A percentile compares a stretch with the other conserved stretches of the same genome.
These are phyloP conservation scores for Sebastolobus altivelis DNA, from an alignment of 2,797 vertebrate species.

Conservation along the genomic window DNA sequence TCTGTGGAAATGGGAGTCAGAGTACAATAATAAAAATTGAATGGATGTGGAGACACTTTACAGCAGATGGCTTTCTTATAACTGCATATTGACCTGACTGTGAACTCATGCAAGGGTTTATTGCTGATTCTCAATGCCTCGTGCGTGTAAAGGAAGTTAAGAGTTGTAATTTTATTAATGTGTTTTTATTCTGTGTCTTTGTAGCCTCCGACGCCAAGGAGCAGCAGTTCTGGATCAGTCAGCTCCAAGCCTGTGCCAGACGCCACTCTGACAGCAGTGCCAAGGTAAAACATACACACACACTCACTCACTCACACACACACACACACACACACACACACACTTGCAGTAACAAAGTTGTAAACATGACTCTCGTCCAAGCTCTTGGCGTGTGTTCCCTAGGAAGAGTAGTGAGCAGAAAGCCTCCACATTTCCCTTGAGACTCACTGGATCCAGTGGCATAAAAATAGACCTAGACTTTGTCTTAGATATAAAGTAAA, in stretches of 20 bases:
- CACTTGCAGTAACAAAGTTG: background rate
- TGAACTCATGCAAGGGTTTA: slow-evolving; percentile 24
- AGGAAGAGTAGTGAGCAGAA: slow-evolving; percentile 29
- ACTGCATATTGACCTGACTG: slow-evolving; percentile 7
- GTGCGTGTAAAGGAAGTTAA: background rate
- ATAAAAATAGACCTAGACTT: background rate
- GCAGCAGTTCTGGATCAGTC: slow-evolving; percentile 95
- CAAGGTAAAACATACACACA: slow-evolving; percentile 84
- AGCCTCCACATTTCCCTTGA: slow-evolving; percentile 40
- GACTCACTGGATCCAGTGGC: background rate
- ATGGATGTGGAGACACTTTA: slow-evolving; percentile 15
- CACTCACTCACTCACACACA: background rate
- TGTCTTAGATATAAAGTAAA: background rate
- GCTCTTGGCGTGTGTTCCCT: slow-evolving; percentile 24
- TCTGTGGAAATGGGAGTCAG: background rate
- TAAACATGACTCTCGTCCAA: slow-evolving; percentile 33
- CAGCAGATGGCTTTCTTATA: slow-evolving; percentile 13
- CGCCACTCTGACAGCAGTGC: slow-evolving; percentile 92
- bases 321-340: background rate
- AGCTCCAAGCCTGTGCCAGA: slow-evolving; percentile 94
- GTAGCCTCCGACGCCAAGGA: slow-evolving; percentile 93
- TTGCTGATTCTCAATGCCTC: background rate
- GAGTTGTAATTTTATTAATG: slow-evolving; percentile 6
- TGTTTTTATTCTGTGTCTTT: slow-evolving; percentile 22
- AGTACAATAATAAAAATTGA: background rate